Base-by-base conservation (phyloP, 2,888 invertebrate species). In the Agrochola litura region DNA sequence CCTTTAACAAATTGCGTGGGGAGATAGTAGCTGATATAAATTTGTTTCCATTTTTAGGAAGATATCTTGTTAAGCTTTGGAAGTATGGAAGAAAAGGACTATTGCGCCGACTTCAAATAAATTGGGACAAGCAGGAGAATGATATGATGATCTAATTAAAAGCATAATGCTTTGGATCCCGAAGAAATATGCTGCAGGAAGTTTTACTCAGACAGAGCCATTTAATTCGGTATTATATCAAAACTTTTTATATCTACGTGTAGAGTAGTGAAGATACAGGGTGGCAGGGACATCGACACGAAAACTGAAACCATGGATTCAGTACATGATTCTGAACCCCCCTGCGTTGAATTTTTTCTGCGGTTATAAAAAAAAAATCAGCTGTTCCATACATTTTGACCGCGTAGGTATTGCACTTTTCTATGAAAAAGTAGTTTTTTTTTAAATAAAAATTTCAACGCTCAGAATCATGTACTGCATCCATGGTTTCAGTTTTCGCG, bases 11-110 rank as follows among this genome's bases (percentile, higher is more conserved):
- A 72, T 76, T 30, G 61, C 30, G 71, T 64, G 72, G 66, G 71
- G 58, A 66, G 79, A 84, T 84, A 81, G 61, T n/a, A 30, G 43
- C 68, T 63, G 68, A 79, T 83, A 69, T n/a, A 46, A 14, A 1
- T 41, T 58, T 37, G 65, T 56, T 77, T 56, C 46, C 6, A 6
- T 60, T 73, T 30, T 61, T 65, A 37, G 8, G 12, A 65, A 52
- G 1, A 49, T 60, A 58, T 60, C 9, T 37, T n/a, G 0, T n/a
- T 19, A 30, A 49, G 4, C 6, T 41, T 63, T 63, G 63, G 12
- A 37, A 19, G 19, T 25, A 46, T 46, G 65, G 10, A 25, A 19
- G 19, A 49, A 8, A 30, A 66, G 22, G 8, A 10, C 0, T 22
- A 19, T 19, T 12, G 12, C 19, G 12, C 6, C 6, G 19, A 19